phyloP scores from a whole-genome alignment of 2,888 invertebrate genomes.

The Drosophila helvetica region DNA sequence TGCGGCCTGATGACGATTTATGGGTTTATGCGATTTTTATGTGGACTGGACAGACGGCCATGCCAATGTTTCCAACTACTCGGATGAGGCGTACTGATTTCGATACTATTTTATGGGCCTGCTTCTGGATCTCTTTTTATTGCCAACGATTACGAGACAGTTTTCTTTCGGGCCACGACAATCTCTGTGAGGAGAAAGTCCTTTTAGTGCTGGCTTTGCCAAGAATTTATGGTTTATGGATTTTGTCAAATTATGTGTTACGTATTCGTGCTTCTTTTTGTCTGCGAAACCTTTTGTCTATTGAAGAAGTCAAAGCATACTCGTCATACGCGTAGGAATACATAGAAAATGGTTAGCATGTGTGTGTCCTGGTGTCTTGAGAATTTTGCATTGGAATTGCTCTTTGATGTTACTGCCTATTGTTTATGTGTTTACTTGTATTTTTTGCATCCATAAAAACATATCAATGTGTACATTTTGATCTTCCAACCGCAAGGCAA shows the following conservation, averaged over 20 bases:
- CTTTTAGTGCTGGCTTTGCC: slow-evolving; percentile 64
- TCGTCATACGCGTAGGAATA: slow-evolving; percentile 11
- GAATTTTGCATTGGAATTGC: slow-evolving; percentile 74
- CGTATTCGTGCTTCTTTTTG: slow-evolving; percentile 56
- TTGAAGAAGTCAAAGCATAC: slow-evolving; percentile 47
- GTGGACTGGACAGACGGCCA: slow-evolving; percentile 18
- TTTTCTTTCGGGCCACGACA: slow-evolving; percentile 45
- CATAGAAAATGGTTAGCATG: slow-evolving; percentile 31
- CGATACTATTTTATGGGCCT: slow-evolving; percentile 73
- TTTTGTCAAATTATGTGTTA: slow-evolving; percentile 73
- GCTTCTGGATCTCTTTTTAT: slow-evolving; percentile 58
- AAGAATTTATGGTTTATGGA: slow-evolving; percentile 79
- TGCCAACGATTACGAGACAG: slow-evolving; percentile 68
- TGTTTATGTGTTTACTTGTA: slow-evolving; percentile 75
- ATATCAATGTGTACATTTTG: slow-evolving; percentile 74
- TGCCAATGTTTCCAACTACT: slow-evolving; percentile 45
- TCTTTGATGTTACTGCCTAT: slow-evolving; percentile 68
- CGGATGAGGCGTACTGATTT: slow-evolving; percentile 46
- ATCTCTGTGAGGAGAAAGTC: slow-evolving; percentile 24
- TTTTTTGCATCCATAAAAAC: slow-evolving; percentile 63
- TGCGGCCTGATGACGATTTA: slow-evolving; percentile 67
- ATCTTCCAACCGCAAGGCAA: slow-evolving; percentile 43
- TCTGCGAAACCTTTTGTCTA: slow-evolving; percentile 67
- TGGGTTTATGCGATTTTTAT: slow-evolving; percentile 71
- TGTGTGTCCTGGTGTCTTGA: slow-evolving; percentile 30